Conservation (phyloP, 2,888 invertebrate species). For the Mamestra brassicae region DNA sequence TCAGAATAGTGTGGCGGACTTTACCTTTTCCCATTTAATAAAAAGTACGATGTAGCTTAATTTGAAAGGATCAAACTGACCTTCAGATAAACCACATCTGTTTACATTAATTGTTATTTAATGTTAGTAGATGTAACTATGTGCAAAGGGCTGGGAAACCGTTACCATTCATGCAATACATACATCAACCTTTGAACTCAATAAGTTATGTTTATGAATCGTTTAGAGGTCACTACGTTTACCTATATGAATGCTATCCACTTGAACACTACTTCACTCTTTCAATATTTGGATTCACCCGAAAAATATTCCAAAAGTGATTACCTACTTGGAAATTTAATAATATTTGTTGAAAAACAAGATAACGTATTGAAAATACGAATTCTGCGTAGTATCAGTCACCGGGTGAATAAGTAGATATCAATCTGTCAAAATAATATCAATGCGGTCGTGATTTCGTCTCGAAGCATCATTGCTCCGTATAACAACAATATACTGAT, state of each 20-base stretch:
- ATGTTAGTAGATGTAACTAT: not conserved
- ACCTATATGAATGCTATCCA: slow-evolving; percentile 7
- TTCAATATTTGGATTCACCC: slow-evolving; percentile 37
- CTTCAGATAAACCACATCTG: not conserved
- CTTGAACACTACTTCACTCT: slow-evolving; percentile 31
- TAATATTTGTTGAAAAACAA: slow-evolving; percentile 43
- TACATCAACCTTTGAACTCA: slow-evolving; percentile 25
- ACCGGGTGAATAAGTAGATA: slow-evolving; percentile 34
- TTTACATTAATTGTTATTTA: slow-evolving; percentile 15
- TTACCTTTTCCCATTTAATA: too few species aligned
- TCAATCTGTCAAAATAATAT: slow-evolving; percentile 37
- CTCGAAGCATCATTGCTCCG: slow-evolving; percentile 1
- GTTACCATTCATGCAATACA: slow-evolving; percentile 12
- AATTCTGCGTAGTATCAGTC: slow-evolving; percentile 33
- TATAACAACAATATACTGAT: slow-evolving; percentile 36
- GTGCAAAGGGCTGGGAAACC: slow-evolving; percentile 14
- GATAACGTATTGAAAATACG: slow-evolving; percentile 35
- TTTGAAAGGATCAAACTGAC: not conserved
- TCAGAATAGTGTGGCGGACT: too few species aligned
- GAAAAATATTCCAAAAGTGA: slow-evolving; percentile 23
- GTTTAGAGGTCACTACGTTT: slow-evolving; percentile 11
- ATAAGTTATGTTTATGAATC: slow-evolving; percentile 5
- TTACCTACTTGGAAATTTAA: slow-evolving; percentile 16
- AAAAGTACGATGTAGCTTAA: not conserved
- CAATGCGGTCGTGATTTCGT: slow-evolving; percentile 26